Evolutionary conservation across 2,888 invertebrate genomes (phyloP).

Genomic region (Ctenicera cuprea): DNA sequence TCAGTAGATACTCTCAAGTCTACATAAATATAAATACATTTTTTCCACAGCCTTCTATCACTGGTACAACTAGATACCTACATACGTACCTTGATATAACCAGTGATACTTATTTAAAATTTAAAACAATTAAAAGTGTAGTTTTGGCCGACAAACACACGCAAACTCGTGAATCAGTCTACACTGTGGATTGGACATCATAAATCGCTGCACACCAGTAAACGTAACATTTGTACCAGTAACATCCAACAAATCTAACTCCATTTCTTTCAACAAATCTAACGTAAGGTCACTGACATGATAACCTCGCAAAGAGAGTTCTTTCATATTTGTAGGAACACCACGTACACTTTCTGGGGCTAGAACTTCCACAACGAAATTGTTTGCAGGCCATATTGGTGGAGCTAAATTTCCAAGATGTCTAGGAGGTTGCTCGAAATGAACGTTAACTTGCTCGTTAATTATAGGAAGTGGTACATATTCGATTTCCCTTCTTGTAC

Average conservation of each 20-base stretch:
- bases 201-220: constrained; percentile 78
- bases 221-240: constrained; percentile 80
- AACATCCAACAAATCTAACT: constrained; percentile 76
- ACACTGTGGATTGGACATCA: constrained; percentile 77
- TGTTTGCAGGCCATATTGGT: background rate
- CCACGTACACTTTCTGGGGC: background rate
- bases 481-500: no score
- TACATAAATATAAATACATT: no score
- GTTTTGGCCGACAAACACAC: constrained; percentile 64
- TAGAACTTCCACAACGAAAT: background rate
- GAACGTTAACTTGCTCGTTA: no score
- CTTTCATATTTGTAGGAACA: constrained; percentile 36
- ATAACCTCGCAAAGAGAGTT: constrained; percentile 66
- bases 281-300: constrained; percentile 64
- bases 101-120: background rate
- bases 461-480: no score
- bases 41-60: background rate
- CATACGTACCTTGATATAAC: background rate
- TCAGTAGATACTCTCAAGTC: no score
- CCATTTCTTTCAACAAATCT: constrained; percentile 60
- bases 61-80: background rate
- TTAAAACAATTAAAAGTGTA: constrained; percentile 55
- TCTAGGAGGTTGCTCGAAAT: no score
- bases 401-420: no score
- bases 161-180: constrained; percentile 71